Evolutionary conservation across 2,113 vertebrate genomes (phyloP), one percentile per base, ranked within the genome.

Genomic region (Psittacus erithacus): DNA sequence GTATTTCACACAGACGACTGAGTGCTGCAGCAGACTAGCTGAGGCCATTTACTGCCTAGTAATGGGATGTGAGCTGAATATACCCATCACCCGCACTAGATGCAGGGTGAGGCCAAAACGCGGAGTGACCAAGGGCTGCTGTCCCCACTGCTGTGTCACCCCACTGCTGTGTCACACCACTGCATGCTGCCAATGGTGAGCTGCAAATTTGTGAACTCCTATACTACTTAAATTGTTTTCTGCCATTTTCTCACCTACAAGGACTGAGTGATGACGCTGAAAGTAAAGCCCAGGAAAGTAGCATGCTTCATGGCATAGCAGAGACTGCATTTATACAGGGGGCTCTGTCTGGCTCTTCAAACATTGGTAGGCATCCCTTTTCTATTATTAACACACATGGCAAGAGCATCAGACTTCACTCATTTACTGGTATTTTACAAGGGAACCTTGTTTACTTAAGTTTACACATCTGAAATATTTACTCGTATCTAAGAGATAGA

Each of bases 111-210:
- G 27, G 68, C 35, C 8, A 1, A 85, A 67, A 29, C 0, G 0
- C 18, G 68, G 57, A 65, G 31, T 2, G 16, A n/a, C 50, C 4
- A 2, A 67, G 39, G 46, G n/a, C 59, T 31, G 35, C 35, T 46
- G 41, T 57, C 53, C 39, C 39, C 44, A 46, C 7, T 2, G 0
- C 2, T 2, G 28, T 3, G 2, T 43, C 35, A 35, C 53, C 39
- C 39, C 44, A 46, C 7, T 2, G 0, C 2, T 2, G 28, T 3
- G 2, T 43, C 28, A 13, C 43, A 20, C 13, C 44, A 5, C 0
- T 0, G 7, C 78, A 67, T 2, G 1, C 11, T 38, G 33, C 18
- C 2, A 2, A 12, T 0, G 0, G 13, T 7, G 13, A 71, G 6
- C 57, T 93, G 49, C 53, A 28, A 46, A 59, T n/a, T 29, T 9